phyloP scores from a whole-genome alignment of 2,113 vertebrate species.

The Lepisosteus osseus region DNA sequence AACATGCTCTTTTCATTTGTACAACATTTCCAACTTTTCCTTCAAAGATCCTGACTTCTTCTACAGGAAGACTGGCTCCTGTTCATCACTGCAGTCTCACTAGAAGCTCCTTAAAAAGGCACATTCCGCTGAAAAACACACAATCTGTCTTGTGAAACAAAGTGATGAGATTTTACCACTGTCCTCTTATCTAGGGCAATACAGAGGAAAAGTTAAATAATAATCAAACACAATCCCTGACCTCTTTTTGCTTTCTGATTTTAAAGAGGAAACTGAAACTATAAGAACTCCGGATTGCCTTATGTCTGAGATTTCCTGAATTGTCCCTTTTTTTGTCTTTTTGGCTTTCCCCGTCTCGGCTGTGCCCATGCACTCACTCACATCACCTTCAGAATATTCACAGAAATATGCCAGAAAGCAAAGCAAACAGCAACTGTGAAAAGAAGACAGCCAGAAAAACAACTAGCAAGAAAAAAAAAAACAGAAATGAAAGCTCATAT shows the following conservation, averaged over 20 bases:
- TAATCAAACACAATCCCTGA: slow-evolving; percentile 26
- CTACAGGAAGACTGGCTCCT: too few species aligned
- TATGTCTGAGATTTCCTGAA: slow-evolving; percentile 42
- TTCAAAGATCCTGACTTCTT: too few species aligned
- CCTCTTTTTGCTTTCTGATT: slow-evolving; percentile 28
- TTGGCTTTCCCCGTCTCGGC: slow-evolving; percentile 40
- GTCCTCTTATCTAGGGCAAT: slow-evolving; percentile 26
- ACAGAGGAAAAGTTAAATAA: slow-evolving; percentile 18
- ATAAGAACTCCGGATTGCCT: slow-evolving; percentile 37
- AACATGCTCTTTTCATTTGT: too few species aligned
- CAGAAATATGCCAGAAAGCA: slow-evolving; percentile 53
- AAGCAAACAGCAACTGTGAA: slow-evolving; percentile 57
- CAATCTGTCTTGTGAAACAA: background rate
- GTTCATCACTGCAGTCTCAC: background rate
- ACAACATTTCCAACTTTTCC: too few species aligned
- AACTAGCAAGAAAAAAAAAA: slow-evolving; percentile 60
- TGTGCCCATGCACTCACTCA: slow-evolving; percentile 49
- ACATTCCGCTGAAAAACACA: background rate
- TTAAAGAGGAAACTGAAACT: slow-evolving; percentile 40
- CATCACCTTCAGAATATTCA: slow-evolving; percentile 47
- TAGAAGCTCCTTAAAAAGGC: background rate
- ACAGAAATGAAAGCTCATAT: slow-evolving; percentile 67
- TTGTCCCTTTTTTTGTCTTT: slow-evolving; percentile 43
- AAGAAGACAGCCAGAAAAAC: slow-evolving; percentile 55
- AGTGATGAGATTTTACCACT: slow-evolving; percentile 18